Conservation (phyloP, 2,113 vertebrate genomes). For the Calidris pugnax region DNA sequence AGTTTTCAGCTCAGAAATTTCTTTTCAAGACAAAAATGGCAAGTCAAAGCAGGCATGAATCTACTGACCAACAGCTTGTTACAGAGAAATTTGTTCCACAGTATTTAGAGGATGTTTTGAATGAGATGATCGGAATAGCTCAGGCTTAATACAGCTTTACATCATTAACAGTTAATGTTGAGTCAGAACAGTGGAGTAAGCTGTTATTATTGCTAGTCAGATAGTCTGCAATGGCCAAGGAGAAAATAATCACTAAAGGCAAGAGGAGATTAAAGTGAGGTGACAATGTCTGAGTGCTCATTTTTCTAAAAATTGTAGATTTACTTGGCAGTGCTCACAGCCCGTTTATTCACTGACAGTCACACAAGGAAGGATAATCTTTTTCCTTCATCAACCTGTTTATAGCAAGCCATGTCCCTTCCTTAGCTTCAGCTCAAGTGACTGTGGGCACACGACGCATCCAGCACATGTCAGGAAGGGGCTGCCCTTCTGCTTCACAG, state of each 20-base stretch:
- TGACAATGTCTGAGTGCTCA: background rate
- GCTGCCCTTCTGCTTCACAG: background rate
- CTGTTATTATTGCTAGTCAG: slow-evolving; percentile 44
- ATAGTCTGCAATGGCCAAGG: slow-evolving; percentile 14
- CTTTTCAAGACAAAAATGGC: background rate
- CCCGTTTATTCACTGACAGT: background rate
- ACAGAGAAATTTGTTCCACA: background rate
- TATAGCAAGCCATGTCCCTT: background rate
- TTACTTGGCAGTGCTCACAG: background rate
- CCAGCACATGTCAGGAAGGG: fast-evolving
- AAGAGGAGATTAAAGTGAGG: slow-evolving; percentile 39
- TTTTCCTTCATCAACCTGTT: background rate
- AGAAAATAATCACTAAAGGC: slow-evolving; percentile 53
- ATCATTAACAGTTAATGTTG: slow-evolving; percentile 46
- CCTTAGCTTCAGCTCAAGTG: background rate
- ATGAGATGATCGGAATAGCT: background rate
- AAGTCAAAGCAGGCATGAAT: background rate
- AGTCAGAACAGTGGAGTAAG: slow-evolving; percentile 35
- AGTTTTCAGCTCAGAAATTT: background rate
- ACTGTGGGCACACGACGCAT: background rate
- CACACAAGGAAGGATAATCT: background rate
- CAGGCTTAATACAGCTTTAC: slow-evolving; percentile 55
- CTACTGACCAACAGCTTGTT: background rate
- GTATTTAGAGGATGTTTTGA: background rate
- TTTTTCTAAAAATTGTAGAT: slow-evolving; percentile 27